phyloP scores from a whole-genome alignment of 2,888 invertebrate species.

The Anthoptus insignis region DNA sequence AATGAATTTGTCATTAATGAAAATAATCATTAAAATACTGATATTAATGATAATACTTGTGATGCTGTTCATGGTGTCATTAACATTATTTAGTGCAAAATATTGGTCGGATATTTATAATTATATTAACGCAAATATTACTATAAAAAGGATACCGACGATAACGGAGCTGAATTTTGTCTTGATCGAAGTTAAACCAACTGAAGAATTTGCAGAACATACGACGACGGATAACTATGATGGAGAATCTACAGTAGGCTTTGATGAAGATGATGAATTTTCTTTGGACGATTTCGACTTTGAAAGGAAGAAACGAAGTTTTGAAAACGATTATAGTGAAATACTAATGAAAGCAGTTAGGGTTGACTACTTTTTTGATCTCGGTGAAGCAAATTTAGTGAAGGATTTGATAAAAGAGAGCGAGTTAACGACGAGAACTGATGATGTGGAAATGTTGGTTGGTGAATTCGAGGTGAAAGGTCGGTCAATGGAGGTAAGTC shows the following conservation, averaged over 20 bases:
- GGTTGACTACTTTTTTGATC: conserved; percentile 67
- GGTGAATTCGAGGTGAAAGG: conserved; percentile 28
- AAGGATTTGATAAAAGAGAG: conserved; percentile 65
- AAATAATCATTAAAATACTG: conserved; percentile 64
- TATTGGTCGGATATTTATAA: conserved; percentile 79
- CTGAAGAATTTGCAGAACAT: conserved; percentile 56
- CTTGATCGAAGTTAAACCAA: conserved; percentile 59
- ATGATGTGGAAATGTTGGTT: conserved; percentile 64
- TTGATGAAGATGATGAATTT: conserved; percentile 56
- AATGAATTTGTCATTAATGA: conserved; percentile 60
- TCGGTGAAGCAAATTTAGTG: conserved; percentile 47
- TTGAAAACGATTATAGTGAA: conserved; percentile 58
- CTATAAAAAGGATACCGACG: conserved; percentile 74
- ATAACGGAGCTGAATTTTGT: conserved; percentile 71
- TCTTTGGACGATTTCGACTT: conserved; percentile 57
- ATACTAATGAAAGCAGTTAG: conserved; percentile 55
- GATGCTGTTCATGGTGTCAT: conserved; percentile 66
- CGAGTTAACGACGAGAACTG: conserved; percentile 57
- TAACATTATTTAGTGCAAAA: conserved; percentile 68
- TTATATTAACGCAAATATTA: conserved; percentile 76
- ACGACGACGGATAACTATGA: conserved; percentile 60
- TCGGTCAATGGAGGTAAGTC: conserved; percentile 26
- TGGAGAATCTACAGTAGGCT: conserved; percentile 54
- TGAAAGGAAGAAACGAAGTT: conserved; percentile 52
- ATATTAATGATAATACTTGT: conserved; percentile 69